phyloP scores from a whole-genome alignment of 2,888 invertebrate genomes.

The Coelinius sp. region DNA sequence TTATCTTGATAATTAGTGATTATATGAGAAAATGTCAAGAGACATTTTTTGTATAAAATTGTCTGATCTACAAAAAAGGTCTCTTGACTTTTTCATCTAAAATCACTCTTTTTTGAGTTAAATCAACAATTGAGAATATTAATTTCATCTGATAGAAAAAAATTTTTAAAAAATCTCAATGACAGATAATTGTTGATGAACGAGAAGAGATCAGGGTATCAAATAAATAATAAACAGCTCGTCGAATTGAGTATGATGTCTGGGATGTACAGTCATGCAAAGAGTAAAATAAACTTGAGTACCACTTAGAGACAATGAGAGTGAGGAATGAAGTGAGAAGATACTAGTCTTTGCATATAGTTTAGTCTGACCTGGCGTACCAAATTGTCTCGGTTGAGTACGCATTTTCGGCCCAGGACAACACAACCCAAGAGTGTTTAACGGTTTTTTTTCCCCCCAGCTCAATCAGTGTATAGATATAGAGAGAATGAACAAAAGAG shows the following conservation, averaged over 20 bases:
- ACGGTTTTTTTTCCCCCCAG: background rate
- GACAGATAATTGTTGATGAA: no score
- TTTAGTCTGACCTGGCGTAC: constrained; percentile 1
- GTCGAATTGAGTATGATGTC: background rate
- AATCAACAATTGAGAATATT: no score
- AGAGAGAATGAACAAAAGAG: background rate
- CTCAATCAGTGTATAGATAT: background rate
- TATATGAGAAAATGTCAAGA: no score
- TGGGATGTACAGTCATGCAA: background rate
- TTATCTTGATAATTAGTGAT: no score
- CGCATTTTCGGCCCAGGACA: constrained; percentile 9
- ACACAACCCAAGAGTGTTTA: background rate
- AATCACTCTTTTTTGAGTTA: no score
- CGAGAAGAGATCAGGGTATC: no score
- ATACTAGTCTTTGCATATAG: background rate
- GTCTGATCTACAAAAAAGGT: no score
- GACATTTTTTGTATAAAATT: no score
- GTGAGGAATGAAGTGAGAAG: background rate
- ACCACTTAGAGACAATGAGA: background rate
- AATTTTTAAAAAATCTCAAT: no score
- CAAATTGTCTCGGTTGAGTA: constrained; percentile 14
- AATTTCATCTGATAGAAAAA: no score
- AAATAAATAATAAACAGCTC: no score
- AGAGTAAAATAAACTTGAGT: background rate
- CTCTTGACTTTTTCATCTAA: no score